Percentiles rank a stretch among this genome's conserved stretches.
phyloP scores from a whole-genome alignment of 1,140 invertebrate species.

The Drosophila neocordata region DNA sequence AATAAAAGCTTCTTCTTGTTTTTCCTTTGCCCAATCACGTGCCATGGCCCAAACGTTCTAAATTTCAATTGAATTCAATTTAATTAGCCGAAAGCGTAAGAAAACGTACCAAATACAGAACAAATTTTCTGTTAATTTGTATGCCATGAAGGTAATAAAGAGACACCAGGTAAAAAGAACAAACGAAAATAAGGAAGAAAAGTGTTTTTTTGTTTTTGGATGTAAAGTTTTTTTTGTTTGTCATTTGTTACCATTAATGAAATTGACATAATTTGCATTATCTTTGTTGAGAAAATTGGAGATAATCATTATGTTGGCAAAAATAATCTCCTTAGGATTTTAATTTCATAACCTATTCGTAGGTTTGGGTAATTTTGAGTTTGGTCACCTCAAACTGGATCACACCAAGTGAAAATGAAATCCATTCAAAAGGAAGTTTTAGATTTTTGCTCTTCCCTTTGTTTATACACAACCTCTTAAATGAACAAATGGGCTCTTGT shows the following conservation, averaged over 20 bases:
- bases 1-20: neutral
- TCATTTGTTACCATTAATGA: constrained; percentile 40
- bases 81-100: constrained; percentile 75
- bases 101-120: constrained; percentile 50
- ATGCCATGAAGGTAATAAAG: constrained; percentile 43
- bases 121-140: constrained; percentile 60
- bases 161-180: neutral
- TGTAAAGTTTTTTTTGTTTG: neutral
- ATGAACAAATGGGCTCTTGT: no score
- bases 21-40: constrained; percentile 57
- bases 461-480: no score
- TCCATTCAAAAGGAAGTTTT: no score
- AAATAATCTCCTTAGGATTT: no score
- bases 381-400: no score
- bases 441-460: no score
- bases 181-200: neutral
- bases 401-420: no score
- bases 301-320: neutral
- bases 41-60: constrained; percentile 70
- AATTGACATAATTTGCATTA: constrained; percentile 77
- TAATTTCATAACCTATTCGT: no score
- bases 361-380: no score
- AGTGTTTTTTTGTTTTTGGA: neutral
- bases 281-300: neutral
- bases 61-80: constrained; percentile 81